Percentiles rank a stretch among this genome's conserved stretches.
Evolutionary conservation across 2,113 vertebrate genomes (phyloP).

Genomic region (Chloropsis hardwickii): DNA sequence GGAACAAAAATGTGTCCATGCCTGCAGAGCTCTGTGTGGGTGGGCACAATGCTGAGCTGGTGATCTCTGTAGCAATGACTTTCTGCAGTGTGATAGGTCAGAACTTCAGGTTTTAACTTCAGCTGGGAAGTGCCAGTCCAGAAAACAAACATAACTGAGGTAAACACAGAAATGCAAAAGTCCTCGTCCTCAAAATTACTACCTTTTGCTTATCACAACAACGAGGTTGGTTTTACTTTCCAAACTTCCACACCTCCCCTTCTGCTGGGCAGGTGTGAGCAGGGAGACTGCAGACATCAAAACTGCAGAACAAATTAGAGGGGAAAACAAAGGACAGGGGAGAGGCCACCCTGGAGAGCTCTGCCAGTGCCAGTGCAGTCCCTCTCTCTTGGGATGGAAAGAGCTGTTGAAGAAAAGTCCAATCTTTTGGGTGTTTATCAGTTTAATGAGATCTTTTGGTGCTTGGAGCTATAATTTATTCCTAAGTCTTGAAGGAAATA

Average conservation of each 20-base stretch:
- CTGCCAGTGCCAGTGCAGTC: not conserved
- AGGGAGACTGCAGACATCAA: not conserved
- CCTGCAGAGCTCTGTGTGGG: not conserved
- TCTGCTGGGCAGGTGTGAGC: not conserved
- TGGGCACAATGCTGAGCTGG: not conserved
- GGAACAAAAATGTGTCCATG: not conserved
- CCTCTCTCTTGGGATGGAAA: not conserved
- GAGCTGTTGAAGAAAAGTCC: not conserved
- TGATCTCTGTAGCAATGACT: not conserved
- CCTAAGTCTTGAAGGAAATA: not conserved
- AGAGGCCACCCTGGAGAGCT: not conserved
- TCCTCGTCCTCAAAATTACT: not conserved
- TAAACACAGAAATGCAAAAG: not conserved
- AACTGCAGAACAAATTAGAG: not conserved
- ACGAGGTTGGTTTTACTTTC: not conserved
- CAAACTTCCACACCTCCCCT: accelerated
- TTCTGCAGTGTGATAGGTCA: not conserved
- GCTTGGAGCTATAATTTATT: not conserved
- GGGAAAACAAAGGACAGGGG: not conserved
- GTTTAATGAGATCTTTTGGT: not conserved
- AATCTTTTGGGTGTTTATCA: not conserved
- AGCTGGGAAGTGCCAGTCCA: not conserved
- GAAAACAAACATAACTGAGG: not conserved
- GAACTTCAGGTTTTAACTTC: not conserved
- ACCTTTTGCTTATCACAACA: not conserved